phyloP scores from a whole-genome alignment of 2,113 vertebrate species.

The Bambusicola thoracicus region DNA sequence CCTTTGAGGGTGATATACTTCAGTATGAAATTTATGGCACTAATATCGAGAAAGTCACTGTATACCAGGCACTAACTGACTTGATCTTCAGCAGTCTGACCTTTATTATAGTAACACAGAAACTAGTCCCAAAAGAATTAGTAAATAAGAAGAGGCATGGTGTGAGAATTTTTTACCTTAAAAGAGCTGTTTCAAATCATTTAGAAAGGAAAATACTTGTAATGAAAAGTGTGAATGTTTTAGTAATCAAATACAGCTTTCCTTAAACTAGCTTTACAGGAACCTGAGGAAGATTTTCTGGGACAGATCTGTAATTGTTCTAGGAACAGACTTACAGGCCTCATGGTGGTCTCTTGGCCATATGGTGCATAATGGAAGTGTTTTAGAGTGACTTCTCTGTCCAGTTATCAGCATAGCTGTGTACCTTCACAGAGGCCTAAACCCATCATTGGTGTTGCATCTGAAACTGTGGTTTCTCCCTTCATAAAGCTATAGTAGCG shows the following conservation, averaged over 20 bases:
- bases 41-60: neutral
- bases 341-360: neutral
- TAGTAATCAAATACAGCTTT: neutral
- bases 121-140: neutral
- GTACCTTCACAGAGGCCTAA: neutral
- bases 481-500: neutral
- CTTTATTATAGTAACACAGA: neutral
- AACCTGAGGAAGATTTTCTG: neutral
- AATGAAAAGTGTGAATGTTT: neutral
- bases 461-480: neutral
- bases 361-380: neutral
- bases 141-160: neutral
- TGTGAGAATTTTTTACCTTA: neutral
- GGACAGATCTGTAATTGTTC: neutral
- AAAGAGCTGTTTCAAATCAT: neutral
- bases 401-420: neutral
- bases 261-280: neutral
- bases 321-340: neutral
- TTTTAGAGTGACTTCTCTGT: neutral
- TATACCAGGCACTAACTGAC: neutral
- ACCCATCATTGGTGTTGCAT: neutral
- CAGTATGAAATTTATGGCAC: neutral
- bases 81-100: neutral
- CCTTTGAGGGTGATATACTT: accelerated
- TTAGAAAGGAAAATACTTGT: neutral